Evolutionary conservation across 2,113 vertebrate species (phyloP).

Genomic region (Tautogolabrus adspersus): DNA sequence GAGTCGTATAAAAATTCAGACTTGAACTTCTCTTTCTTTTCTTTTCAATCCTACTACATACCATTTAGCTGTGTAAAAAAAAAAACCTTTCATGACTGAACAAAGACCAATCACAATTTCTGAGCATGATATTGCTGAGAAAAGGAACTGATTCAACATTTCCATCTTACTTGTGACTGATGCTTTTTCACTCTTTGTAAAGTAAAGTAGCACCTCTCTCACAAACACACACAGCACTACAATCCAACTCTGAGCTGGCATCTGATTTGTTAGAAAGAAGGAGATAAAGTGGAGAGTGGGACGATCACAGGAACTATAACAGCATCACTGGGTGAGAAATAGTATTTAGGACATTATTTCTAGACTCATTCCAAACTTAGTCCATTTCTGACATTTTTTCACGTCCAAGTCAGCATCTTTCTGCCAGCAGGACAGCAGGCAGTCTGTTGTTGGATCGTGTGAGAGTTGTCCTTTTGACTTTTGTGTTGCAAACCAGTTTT

Average conservation of each 20-base stretch:
- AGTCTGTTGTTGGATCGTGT: slow-evolving; percentile 24
- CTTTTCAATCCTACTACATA: no score
- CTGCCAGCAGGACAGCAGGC: not conserved
- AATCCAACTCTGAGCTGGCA: not conserved
- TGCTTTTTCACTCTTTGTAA: not conserved
- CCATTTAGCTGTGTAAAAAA: no score
- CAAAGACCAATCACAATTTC: no score
- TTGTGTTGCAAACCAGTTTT: slow-evolving; percentile 13
- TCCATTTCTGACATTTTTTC: no score
- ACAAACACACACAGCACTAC: not conserved
- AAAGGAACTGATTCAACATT: not conserved
- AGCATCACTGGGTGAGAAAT: slow-evolving; percentile 45
- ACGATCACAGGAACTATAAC: slow-evolving; percentile 17
- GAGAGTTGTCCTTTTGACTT: slow-evolving; percentile 11
- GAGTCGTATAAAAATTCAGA: no score
- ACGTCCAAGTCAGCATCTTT: slow-evolving; percentile 1
- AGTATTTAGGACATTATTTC: slow-evolving; percentile 34
- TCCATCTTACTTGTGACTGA: slow-evolving; percentile 16
- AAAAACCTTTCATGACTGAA: no score
- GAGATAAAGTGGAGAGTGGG: slow-evolving; percentile 52
- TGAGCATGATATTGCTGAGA: no score
- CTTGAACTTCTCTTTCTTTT: no score
- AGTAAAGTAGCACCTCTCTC: not conserved
- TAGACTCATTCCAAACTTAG: slow-evolving; percentile 35
- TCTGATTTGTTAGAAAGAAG: slow-evolving; percentile 48